Conservation (phyloP, 2,888 invertebrate genomes). For the Parnassius smintheus region DNA sequence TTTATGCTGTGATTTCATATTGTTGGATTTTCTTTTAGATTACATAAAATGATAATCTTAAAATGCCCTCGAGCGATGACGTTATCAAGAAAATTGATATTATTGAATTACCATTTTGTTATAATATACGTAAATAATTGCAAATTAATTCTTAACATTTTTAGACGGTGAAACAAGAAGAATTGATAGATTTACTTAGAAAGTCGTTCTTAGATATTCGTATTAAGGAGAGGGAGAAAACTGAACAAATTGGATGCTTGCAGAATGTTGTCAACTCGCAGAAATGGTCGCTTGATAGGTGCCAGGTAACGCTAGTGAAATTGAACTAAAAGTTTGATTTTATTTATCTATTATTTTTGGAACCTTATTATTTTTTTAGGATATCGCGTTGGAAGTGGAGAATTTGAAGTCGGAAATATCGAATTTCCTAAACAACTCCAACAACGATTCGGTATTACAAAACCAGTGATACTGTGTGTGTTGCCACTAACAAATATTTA, state of each 20-base stretch:
- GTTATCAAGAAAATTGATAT: too few species aligned
- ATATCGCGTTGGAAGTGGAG: slow-evolving; percentile 64
- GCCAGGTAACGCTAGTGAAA: slow-evolving; percentile 44
- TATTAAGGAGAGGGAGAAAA: slow-evolving; percentile 50
- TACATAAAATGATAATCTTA: too few species aligned
- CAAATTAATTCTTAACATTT: slow-evolving; percentile 25
- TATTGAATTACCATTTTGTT: too few species aligned
- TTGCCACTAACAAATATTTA: slow-evolving; percentile 27
- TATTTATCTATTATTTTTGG: neutral
- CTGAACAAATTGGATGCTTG: slow-evolving; percentile 47
- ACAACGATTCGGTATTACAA: slow-evolving; percentile 68
- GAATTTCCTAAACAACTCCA: slow-evolving; percentile 63
- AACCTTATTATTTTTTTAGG: slow-evolving; percentile 46
- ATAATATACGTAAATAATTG: too few species aligned
- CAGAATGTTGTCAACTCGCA: slow-evolving; percentile 51
- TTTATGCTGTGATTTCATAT: too few species aligned
- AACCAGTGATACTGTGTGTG: slow-evolving; percentile 19
- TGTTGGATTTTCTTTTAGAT: too few species aligned
- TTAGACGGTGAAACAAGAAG: slow-evolving; percentile 67
- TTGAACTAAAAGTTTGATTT: slow-evolving; percentile 2
- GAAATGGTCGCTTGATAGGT: slow-evolving; percentile 52
- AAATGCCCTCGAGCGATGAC: too few species aligned
- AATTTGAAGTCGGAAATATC: slow-evolving; percentile 65
- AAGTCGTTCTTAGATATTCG: slow-evolving; percentile 58
- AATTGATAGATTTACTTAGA: slow-evolving; percentile 60